Conservation (phyloP, 1,140 invertebrate species). For the Scaptodrosophila lebanonensis region DNA sequence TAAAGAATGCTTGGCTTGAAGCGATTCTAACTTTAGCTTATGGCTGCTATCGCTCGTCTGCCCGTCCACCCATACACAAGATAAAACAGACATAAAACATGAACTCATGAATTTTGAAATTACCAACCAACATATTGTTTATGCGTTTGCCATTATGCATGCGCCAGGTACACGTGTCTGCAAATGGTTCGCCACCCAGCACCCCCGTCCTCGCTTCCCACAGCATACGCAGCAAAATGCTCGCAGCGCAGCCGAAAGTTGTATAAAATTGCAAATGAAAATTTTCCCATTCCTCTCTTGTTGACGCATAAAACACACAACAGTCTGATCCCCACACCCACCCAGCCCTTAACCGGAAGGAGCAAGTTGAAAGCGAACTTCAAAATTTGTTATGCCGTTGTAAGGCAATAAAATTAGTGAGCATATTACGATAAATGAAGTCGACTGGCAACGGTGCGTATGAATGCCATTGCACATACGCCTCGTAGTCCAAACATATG, state of each 20-base stretch:
- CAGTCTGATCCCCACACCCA: too few species aligned
- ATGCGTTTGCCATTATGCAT: constrained; percentile 20
- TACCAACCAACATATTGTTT: constrained; percentile 58
- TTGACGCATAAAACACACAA: constrained; percentile 22
- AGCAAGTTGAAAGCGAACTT: constrained; percentile 47
- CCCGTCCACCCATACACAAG: background rate
- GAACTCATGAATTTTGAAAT: constrained; percentile 53
- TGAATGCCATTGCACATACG: constrained; percentile 46
- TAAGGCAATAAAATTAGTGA: constrained; percentile 48
- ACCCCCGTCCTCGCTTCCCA: too few species aligned
- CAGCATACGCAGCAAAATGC: constrained; percentile 54
- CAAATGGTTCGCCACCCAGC: constrained; percentile 27
- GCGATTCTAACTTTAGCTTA: too few species aligned
- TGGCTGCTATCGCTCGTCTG: constrained; percentile 17
- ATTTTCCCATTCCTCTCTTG: constrained; percentile 31
- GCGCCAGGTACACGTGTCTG: constrained; percentile 1
- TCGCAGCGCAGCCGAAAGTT: constrained; percentile 43
- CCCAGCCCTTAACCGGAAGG: constrained; percentile 1
- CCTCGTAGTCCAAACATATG: constrained; percentile 7
- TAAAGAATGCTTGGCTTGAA: too few species aligned
- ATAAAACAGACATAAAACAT: constrained; percentile 32
- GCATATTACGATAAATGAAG: constrained; percentile 56
- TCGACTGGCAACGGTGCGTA: constrained; percentile 40
- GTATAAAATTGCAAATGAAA: constrained; percentile 57
- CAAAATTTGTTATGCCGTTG: constrained; percentile 37